Evolutionary conservation across 2,888 invertebrate species (phyloP).

Genomic region (Criorhina ranunculi): DNA sequence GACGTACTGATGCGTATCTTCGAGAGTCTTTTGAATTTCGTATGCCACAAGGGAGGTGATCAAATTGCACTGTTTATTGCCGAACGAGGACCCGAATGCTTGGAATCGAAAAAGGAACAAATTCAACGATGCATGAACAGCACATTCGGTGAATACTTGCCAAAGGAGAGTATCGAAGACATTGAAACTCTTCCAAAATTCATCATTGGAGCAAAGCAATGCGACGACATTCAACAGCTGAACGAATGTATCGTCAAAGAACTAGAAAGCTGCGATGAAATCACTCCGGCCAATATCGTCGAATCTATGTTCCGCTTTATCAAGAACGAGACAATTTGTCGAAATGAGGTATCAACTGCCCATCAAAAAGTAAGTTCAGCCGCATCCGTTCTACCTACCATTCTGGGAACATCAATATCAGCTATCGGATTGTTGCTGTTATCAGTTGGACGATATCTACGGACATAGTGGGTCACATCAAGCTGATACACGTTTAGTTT

Average conservation of each 20-base stretch:
- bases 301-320: constrained; percentile 83
- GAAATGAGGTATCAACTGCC: constrained; percentile 74
- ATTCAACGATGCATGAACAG: constrained; percentile 88
- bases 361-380: constrained; percentile 45
- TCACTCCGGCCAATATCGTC: constrained; percentile 82
- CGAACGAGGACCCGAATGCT: constrained; percentile 92
- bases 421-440: constrained; percentile 35
- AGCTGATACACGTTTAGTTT: constrained; percentile 37
- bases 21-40: constrained; percentile 89
- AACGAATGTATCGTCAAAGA: constrained; percentile 81
- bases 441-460: constrained; percentile 16
- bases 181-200: constrained; percentile 86
- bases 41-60: constrained; percentile 92
- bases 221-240: constrained; percentile 81
- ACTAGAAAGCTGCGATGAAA: constrained; percentile 81
- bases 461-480: constrained; percentile 61
- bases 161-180: constrained; percentile 83
- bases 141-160: constrained; percentile 86
- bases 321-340: constrained; percentile 82
- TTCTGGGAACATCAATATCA: constrained; percentile 15
- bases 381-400: constrained; percentile 20
- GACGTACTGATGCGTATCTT: constrained; percentile 88
- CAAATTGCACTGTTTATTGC: constrained; percentile 93
- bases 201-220: constrained; percentile 86
- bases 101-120: constrained; percentile 86